A percentile compares a stretch with the other conserved stretches of the same genome.
These are phyloP conservation scores for Notamacropus eugenii DNA, from an alignment of 2,797 vertebrate genomes.

Conservation along the genomic window DNA sequence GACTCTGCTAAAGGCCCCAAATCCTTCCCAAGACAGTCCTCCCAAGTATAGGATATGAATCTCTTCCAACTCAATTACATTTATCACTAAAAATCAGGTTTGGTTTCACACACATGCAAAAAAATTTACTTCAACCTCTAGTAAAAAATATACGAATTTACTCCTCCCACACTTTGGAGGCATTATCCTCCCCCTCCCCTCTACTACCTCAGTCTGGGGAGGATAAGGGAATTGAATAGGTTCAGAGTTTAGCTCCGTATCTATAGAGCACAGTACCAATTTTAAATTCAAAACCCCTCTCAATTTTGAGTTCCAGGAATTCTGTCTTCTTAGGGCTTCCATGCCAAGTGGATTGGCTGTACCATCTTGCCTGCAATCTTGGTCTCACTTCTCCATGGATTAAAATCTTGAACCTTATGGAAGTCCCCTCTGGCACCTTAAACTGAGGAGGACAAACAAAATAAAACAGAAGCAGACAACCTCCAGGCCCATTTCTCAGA, in stretches of 20 bases:
- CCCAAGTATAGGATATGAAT: background rate
- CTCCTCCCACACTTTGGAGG: background rate
- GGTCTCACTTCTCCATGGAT: background rate
- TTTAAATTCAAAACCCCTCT: background rate
- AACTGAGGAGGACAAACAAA: background rate
- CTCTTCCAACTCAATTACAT: background rate
- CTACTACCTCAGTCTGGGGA: background rate
- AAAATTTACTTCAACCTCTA: background rate
- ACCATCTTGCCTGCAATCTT: background rate
- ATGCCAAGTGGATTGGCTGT: fast-evolving
- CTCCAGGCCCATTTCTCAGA: background rate
- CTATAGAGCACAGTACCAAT: background rate
- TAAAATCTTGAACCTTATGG: background rate
- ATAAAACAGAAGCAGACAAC: background rate
- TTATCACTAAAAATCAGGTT: background rate
- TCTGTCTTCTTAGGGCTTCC: background rate
- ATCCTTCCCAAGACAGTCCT: background rate
- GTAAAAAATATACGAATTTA: background rate
- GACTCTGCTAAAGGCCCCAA: background rate
- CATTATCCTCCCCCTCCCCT: background rate
- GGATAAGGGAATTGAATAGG: background rate
- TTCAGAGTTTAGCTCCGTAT: background rate
- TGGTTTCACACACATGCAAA: background rate
- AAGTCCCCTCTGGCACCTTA: background rate
- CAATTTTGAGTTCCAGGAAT: background rate